Evolutionary conservation across 2,113 vertebrate species (phyloP).

Genomic region (Castor canadensis): DNA sequence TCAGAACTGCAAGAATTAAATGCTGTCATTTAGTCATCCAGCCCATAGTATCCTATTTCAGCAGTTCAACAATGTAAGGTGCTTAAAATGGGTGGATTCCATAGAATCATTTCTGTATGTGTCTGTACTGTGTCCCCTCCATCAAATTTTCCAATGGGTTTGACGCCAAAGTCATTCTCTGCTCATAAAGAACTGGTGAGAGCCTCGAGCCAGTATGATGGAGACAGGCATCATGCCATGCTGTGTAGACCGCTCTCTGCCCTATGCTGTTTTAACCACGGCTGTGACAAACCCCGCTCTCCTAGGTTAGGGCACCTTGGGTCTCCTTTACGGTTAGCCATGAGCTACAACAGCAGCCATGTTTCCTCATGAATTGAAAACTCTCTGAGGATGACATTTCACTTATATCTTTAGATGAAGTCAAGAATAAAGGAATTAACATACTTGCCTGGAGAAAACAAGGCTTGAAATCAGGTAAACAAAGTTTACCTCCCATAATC

Average conservation of each 20-base stretch:
- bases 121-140: neutral
- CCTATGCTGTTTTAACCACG: neutral
- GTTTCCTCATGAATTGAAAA: neutral
- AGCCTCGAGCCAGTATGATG: neutral
- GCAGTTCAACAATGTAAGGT: neutral
- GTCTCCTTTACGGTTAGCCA: too few relatives aligned
- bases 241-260: neutral
- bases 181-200: neutral
- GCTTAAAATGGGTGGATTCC: neutral
- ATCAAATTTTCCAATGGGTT: neutral
- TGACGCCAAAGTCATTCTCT: neutral
- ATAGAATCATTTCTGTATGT: too few relatives aligned
- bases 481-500: neutral
- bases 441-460: neutral
- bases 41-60: neutral
- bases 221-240: neutral
- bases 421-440: neutral
- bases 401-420: neutral
- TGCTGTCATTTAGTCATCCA: too few relatives aligned
- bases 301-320: rapidly evolving
- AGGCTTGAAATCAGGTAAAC: neutral
- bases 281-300: neutral
- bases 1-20: neutral
- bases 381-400: neutral
- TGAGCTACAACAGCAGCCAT: neutral